phyloP scores from a whole-genome alignment of 1,140 invertebrate genomes.

The Zaprionus tsacasi region DNA sequence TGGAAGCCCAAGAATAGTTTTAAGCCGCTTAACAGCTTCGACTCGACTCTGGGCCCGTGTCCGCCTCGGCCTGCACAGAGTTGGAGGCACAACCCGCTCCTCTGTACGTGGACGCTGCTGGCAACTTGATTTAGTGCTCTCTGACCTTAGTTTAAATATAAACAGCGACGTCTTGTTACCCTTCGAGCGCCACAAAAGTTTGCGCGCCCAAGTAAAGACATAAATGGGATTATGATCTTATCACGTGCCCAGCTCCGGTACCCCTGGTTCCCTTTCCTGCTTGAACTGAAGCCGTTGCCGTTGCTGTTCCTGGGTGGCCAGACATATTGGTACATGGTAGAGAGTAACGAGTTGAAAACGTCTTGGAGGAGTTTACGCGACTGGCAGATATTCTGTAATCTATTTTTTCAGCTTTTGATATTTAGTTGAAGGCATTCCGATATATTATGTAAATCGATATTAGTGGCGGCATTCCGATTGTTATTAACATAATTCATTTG shows the following conservation, averaged over 20 bases:
- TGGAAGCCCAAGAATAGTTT: constrained; percentile 69
- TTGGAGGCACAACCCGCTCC: neutral
- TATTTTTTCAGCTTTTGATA: neutral
- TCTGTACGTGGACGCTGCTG: constrained; percentile 40
- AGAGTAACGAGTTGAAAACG: constrained; percentile 2
- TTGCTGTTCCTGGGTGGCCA: constrained; percentile 27
- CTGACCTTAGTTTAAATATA: constrained; percentile 84
- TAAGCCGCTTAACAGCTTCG: constrained; percentile 82
- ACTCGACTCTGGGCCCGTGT: neutral
- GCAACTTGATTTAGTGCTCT: constrained; percentile 84
- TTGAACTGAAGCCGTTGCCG: constrained; percentile 5
- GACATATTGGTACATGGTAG: constrained; percentile 66
- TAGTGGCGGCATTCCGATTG: neutral
- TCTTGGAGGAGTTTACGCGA: neutral
- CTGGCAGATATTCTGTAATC: neutral
- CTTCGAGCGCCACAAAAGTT: constrained; percentile 60
- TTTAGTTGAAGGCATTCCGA: neutral
- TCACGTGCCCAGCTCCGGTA: constrained; percentile 61
- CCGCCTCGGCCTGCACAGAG: neutral
- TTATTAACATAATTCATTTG: too few species aligned
- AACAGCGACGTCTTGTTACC: constrained; percentile 70
- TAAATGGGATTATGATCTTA: constrained; percentile 85
- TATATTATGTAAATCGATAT: neutral
- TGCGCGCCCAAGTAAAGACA: constrained; percentile 78
- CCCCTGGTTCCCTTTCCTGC: neutral